Percentiles rank a stretch among this genome's conserved stretches.
Conservation (phyloP, 2,113 vertebrate genomes). For the Phycodurus eques region DNA sequence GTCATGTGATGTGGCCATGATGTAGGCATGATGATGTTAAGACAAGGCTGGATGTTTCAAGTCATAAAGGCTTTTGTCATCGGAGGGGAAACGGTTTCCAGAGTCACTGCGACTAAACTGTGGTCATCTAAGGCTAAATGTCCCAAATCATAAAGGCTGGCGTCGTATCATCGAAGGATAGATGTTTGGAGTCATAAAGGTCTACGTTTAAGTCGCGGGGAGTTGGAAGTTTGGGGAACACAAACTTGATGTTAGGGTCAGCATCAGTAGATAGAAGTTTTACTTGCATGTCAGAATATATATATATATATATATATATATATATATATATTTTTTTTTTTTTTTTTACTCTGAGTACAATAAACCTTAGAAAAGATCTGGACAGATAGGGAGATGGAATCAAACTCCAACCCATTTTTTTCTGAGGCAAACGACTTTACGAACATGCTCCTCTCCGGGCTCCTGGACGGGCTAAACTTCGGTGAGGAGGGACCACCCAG, state of each 20-base stretch:
- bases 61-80: constrained; percentile 1
- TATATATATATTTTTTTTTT: neutral
- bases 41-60: neutral
- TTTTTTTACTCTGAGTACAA: constrained; percentile 3
- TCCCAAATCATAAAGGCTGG: neutral
- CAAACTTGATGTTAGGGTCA: neutral
- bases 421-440: neutral
- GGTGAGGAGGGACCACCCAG: neutral
- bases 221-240: neutral
- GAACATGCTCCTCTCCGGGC: constrained; percentile 9
- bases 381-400: neutral
- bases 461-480: neutral
- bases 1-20: neutral
- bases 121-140: constrained; percentile 1
- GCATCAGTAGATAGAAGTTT: neutral
- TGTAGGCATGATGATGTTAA: neutral
- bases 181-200: constrained; percentile 6
- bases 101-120: neutral
- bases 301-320: neutral
- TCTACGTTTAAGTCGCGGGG: neutral
- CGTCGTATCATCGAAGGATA: neutral
- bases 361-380: neutral
- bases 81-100: neutral
- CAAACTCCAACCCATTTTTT: constrained; percentile 1
- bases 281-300: neutral